Percentiles rank a stretch among this genome's conserved stretches.
Conservation (phyloP, 2,888 invertebrate species). For the Pollenia angustigena region DNA sequence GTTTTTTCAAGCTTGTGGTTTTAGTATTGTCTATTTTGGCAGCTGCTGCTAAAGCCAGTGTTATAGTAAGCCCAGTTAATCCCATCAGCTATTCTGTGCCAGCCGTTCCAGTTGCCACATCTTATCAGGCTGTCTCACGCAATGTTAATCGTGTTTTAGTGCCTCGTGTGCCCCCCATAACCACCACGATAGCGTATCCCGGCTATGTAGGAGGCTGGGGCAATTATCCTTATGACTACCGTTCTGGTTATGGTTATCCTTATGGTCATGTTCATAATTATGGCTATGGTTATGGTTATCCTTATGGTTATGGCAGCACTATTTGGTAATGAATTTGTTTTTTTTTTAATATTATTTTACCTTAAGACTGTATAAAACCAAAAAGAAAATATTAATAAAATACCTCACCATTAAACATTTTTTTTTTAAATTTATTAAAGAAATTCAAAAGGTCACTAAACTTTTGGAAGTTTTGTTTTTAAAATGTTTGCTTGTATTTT, state of each 20-base stretch:
- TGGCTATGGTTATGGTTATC: constrained; percentile 75
- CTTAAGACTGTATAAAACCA: constrained; percentile 48
- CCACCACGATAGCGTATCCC: constrained; percentile 62
- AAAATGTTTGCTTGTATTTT: neutral
- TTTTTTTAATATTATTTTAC: constrained; percentile 70
- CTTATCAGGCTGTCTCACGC: constrained; percentile 81
- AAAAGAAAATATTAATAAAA: constrained; percentile 38
- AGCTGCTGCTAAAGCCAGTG: constrained; percentile 22
- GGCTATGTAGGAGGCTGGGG: constrained; percentile 52
- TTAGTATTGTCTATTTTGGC: constrained; percentile 36
- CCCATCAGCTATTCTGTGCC: constrained; percentile 71
- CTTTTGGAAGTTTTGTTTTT: neutral
- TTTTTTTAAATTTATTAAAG: neutral
- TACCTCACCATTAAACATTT: constrained; percentile 2
- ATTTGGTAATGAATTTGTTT: constrained; percentile 57
- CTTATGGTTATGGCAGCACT: constrained; percentile 73
- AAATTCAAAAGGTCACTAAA: constrained; percentile 49
- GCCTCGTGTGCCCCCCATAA: constrained; percentile 68
- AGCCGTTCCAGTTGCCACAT: constrained; percentile 76
- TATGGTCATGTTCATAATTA: constrained; percentile 71
- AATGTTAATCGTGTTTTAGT: constrained; percentile 80
- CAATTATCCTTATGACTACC: constrained; percentile 69
- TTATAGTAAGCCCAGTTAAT: constrained; percentile 47
- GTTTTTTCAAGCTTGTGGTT: constrained; percentile 21
- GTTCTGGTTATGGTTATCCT: constrained; percentile 68